Evolutionary conservation across 2,888 invertebrate genomes (phyloP), one percentile per base, ranked within the genome.

Genomic region (Blera fallax): DNA sequence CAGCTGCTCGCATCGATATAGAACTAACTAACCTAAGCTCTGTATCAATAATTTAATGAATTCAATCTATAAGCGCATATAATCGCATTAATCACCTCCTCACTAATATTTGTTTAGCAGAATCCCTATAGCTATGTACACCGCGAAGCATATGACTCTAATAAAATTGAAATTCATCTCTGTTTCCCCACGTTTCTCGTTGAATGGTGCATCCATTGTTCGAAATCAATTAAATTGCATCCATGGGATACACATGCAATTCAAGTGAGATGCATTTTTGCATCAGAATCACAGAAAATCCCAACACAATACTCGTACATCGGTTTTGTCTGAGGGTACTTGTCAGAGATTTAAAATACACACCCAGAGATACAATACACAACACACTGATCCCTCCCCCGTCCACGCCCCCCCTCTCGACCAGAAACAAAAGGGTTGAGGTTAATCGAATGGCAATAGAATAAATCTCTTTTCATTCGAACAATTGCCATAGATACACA

Each of bases 391-490:
- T 64, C 64, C 65, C 72, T 50, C 72, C 3, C 14, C 16, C 65
- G 1, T 54, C 40, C 14, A 2, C 14, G 8, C 40, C 14, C 7
- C 32, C 5, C 32, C 8, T 7, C 29, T 8, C 24, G 10, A 24
- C 45, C 14, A 2, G 34, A 62, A 48, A 58, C 80, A 65, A 79
- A 79, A 79, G 70, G 84, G 79, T 84, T 84, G 84, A 84, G 84
- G 84, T 84, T 84, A 84, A 84, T 84, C 79, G 84, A 79, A 79
- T 84, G 84, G 84, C 80, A 84, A 84, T 84, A 64, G 74, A 84
- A 79, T 84, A 79, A 84, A 84, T 84, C 84, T 84, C 64, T 79
- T 56, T 64, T 65, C 10, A 69, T 79, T 84, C 64, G 74, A 74
- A 64, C 79, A 76, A 70, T 84, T 84, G 84, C 65, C 74, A 76